These are phyloP conservation scores for Mylabris phalerata DNA, from an alignment of 1,140 invertebrate species.

Conservation along the genomic window DNA sequence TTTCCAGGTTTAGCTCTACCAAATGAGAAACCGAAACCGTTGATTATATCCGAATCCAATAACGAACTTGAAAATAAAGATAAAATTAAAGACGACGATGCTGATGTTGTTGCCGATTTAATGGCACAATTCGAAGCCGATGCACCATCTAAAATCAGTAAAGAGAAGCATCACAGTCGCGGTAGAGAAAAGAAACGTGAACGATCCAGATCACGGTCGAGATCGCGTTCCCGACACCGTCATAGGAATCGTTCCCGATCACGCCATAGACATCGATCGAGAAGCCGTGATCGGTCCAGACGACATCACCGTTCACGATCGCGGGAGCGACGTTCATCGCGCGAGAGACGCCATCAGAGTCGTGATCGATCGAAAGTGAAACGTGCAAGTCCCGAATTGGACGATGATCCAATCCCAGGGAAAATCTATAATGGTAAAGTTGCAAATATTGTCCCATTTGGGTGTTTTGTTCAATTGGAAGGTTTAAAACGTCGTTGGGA, in stretches of 20 bases:
- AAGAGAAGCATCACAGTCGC: conserved; percentile 19
- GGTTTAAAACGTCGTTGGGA: conserved; percentile 84
- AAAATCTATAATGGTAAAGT: conserved; percentile 92
- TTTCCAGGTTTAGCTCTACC: conserved; percentile 89
- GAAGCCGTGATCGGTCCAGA: conserved; percentile 33
- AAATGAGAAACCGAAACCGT: conserved; percentile 61
- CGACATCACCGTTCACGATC: conserved; percentile 36
- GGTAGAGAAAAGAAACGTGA: not conserved
- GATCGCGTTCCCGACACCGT: conserved; percentile 16
- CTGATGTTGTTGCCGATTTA: conserved; percentile 64
- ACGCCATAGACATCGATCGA: conserved; percentile 24
- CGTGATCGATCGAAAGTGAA: conserved; percentile 38
- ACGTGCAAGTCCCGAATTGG: conserved; percentile 45
- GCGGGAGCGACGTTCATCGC: conserved; percentile 28
- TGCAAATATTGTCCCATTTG: conserved; percentile 93
- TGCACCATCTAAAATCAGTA: conserved; percentile 53
- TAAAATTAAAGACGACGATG: conserved; percentile 42
- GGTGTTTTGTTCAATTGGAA: conserved; percentile 95
- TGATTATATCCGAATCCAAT: conserved; percentile 38
- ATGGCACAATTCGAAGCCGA: conserved; percentile 88
- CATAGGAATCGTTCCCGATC: conserved; percentile 29
- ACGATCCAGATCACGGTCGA: conserved; percentile 6
- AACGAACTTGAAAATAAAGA: conserved; percentile 28
- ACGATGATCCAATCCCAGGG: conserved; percentile 57
- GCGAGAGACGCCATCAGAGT: conserved; percentile 34